These are phyloP conservation scores for Pitangus sulphuratus DNA, from an alignment of 2,797 vertebrate genomes.

Conservation along the genomic window DNA sequence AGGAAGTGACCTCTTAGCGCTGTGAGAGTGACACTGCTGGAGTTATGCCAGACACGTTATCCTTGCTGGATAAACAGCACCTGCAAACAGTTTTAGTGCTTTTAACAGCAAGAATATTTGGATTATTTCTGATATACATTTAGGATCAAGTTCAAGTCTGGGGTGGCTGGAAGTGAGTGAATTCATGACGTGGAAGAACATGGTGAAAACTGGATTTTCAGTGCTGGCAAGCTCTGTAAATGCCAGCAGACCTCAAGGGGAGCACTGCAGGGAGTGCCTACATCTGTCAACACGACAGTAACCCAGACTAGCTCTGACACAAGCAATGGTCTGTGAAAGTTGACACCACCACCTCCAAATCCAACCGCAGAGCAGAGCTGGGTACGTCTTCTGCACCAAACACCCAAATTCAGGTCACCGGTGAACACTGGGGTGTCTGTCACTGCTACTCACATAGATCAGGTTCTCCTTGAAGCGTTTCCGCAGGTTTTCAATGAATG, in stretches of 20 bases:
- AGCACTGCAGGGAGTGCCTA: neutral
- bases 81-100: neutral
- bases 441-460: slow-evolving; percentile 86
- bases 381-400: rapidly evolving
- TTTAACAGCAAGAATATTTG: neutral
- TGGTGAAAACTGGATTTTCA: neutral
- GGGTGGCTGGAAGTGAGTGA: neutral
- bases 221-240: neutral
- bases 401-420: rapidly evolving
- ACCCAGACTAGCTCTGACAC: neutral
- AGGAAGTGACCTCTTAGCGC: neutral
- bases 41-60: rapidly evolving
- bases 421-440: neutral
- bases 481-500: slow-evolving; percentile 95
- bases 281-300: rapidly evolving
- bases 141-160: neutral
- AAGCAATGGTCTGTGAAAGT: rapidly evolving
- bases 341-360: neutral
- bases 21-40: neutral
- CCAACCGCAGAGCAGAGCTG: neutral
- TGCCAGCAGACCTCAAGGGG: neutral
- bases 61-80: neutral
- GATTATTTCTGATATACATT: neutral
- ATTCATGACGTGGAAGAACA: rapidly evolving
- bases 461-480: slow-evolving; percentile 97